These are phyloP conservation scores for Omphaloscelis lunosa DNA, from an alignment of 2,888 invertebrate species.

Conservation along the genomic window DNA sequence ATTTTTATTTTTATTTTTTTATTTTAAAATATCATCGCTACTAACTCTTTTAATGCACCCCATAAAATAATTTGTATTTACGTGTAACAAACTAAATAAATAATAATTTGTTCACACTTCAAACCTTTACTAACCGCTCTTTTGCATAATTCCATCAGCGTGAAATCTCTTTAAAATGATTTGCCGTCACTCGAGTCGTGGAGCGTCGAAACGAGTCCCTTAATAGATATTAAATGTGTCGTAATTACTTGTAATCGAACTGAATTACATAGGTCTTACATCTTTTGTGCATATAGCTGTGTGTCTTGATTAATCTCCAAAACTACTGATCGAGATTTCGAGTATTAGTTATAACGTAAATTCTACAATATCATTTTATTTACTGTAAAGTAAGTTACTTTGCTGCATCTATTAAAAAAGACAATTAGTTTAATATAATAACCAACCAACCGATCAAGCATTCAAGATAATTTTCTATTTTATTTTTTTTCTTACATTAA, in stretches of 20 bases:
- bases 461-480: not conserved
- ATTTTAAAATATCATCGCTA: no score
- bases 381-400: not conserved
- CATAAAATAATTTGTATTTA: no score
- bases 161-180: conserved; percentile 55
- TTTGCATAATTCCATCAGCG: conserved; percentile 35
- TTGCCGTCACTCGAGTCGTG: conserved; percentile 18
- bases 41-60: no score
- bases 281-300: not conserved
- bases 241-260: conserved; percentile 50
- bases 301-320: not conserved
- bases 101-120: conserved; percentile 39
- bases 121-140: conserved; percentile 28
- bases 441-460: not conserved
- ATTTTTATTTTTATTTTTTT: no score
- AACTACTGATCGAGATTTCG: conserved; percentile 3
- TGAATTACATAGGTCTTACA: conserved; percentile 42
- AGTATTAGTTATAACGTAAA: not conserved
- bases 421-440: not conserved
- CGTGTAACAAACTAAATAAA: conserved; percentile 28
- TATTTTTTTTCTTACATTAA: no score
- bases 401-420: not conserved
- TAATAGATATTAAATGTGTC: conserved; percentile 51
- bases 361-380: not conserved
- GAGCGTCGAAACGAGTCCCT: conserved; percentile 37